These are phyloP conservation scores for Lochmaea crataegi DNA, from an alignment of 2,888 invertebrate species.

Conservation along the genomic window DNA sequence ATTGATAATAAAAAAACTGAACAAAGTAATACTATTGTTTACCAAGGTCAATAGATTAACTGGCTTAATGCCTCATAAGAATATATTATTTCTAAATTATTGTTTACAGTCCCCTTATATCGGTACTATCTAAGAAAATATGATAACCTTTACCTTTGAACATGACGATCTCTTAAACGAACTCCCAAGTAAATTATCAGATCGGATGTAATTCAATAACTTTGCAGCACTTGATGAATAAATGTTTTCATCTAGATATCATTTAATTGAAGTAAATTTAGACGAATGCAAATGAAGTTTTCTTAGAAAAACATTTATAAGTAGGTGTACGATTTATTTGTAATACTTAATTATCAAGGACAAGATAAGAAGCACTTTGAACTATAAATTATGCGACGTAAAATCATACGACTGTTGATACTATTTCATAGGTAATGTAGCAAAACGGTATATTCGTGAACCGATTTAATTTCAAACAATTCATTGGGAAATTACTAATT, in stretches of 20 bases:
- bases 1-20: too few species aligned
- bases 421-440: neutral
- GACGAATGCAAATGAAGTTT: constrained; percentile 1
- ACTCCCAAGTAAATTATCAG: neutral
- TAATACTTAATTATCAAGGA: constrained; percentile 11
- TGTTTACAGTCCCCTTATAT: constrained; percentile 3
- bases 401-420: constrained; percentile 24
- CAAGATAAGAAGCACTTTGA: constrained; percentile 28
- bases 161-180: neutral
- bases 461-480: neutral
- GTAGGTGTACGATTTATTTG: constrained; percentile 1
- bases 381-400: constrained; percentile 26
- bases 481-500: neutral
- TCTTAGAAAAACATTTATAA: constrained; percentile 10
- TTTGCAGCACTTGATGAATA: neutral
- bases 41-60: too few species aligned
- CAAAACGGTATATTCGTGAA: neutral
- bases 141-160: constrained; percentile 16
- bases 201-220: neutral
- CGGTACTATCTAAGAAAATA: neutral
- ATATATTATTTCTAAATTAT: neutral
- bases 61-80: neutral
- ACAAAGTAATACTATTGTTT: too few species aligned
- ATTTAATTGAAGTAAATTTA: neutral
- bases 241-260: neutral